These are phyloP conservation scores for Cinara cedri DNA, from an alignment of 2,888 invertebrate genomes.

Conservation along the genomic window DNA sequence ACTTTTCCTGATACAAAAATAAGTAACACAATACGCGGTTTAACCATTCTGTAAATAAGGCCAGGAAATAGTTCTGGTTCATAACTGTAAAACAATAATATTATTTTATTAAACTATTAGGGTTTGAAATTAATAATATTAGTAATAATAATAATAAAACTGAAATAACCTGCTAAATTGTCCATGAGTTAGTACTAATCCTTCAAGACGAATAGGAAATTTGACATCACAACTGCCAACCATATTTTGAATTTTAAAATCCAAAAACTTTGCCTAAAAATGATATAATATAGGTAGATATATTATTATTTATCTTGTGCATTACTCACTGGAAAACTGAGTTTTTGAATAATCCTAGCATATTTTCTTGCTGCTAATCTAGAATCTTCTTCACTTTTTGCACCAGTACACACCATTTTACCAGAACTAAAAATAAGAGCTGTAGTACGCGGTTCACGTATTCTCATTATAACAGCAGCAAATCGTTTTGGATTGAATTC, in stretches of 20 bases:
- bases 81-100: conserved; percentile 63
- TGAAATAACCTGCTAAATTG: conserved; percentile 71
- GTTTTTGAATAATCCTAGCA: conserved; percentile 80
- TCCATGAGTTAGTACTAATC: conserved; percentile 79
- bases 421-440: conserved; percentile 84
- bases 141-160: neutral
- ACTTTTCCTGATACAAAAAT: conserved; percentile 77
- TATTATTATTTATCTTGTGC: neutral
- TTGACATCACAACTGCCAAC: conserved; percentile 86
- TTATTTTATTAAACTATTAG: no score
- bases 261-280: conserved; percentile 73
- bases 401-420: conserved; percentile 88
- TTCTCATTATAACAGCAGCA: conserved; percentile 97
- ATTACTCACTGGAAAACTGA: conserved; percentile 72
- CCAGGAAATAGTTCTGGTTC: conserved; percentile 75
- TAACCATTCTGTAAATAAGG: conserved; percentile 73
- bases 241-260: conserved; percentile 86
- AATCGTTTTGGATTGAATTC: conserved; percentile 99
- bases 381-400: conserved; percentile 82
- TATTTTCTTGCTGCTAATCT: conserved; percentile 80
- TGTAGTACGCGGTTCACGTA: conserved; percentile 84
- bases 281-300: neutral
- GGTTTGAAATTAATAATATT: neutral
- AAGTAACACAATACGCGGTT: conserved; percentile 71
- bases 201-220: conserved; percentile 82